Conservation (phyloP, 2,797 vertebrate genomes). For the Leptatherina wallacei region DNA sequence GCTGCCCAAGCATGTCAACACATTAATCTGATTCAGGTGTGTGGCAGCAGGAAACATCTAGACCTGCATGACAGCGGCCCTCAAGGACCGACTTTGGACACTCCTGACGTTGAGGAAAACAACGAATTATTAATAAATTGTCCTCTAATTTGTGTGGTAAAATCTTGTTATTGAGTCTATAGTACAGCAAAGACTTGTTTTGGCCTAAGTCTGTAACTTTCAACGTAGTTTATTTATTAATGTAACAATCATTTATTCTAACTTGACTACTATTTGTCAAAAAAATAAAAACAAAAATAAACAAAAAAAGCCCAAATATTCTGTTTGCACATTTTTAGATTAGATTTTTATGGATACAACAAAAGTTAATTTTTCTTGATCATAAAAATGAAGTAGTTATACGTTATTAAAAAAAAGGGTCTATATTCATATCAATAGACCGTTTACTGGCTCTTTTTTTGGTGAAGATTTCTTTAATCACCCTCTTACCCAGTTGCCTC, state of each 20-base stretch:
- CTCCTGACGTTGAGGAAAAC: not conserved
- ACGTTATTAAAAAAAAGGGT: not conserved
- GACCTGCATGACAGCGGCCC: not conserved
- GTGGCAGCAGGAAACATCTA: not conserved
- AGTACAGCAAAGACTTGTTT: constrained; percentile 1
- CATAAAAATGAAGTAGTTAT: not conserved
- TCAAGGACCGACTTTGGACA: not conserved
- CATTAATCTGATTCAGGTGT: not conserved
- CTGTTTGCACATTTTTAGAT: not conserved
- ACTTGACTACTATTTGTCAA: not conserved
- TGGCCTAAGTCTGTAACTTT: not conserved
- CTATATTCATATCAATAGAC: not conserved
- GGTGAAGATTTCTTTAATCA: not conserved
- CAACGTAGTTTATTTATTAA: not conserved
- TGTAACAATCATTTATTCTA: no score
- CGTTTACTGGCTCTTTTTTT: not conserved
- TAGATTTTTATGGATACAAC: not conserved
- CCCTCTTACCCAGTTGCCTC: constrained; percentile 87
- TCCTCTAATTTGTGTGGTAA: not conserved
- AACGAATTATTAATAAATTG: constrained; percentile 2
- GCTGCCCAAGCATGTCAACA: no score
- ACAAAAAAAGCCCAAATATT: not conserved
- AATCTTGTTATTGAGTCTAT: not conserved
- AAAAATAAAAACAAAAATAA: not conserved
- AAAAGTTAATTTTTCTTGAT: not conserved